These are phyloP conservation scores for Equus przewalskii DNA, from an alignment of 2,113 vertebrate genomes.

Conservation along the genomic window DNA sequence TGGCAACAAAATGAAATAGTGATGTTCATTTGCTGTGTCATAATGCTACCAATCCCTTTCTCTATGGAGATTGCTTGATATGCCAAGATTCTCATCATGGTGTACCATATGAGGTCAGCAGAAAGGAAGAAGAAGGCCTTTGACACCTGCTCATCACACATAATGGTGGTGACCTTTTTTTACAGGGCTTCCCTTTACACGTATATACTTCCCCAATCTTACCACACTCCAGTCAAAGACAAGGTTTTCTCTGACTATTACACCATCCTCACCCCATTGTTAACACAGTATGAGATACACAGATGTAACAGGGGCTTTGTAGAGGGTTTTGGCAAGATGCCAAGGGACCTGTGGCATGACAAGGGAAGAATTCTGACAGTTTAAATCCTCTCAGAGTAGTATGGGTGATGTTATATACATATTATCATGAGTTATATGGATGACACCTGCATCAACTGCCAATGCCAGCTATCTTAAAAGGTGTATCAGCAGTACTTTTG, in stretches of 20 bases:
- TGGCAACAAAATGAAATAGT: constrained; percentile 74
- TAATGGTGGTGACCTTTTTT: constrained; percentile 71
- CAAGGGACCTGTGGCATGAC: neutral
- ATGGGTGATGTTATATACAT: too few relatives aligned
- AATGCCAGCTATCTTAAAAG: neutral
- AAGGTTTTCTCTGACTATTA: constrained; percentile 78
- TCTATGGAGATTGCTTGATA: constrained; percentile 63
- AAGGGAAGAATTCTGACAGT: neutral
- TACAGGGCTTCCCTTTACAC: constrained; percentile 68
- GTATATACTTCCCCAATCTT: constrained; percentile 65
- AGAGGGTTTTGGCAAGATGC: neutral
- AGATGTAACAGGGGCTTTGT: constrained; percentile 63
- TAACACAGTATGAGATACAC: constrained; percentile 77
- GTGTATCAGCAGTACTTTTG: neutral
- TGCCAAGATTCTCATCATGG: neutral
- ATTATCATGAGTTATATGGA: too few relatives aligned
- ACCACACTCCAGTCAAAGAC: constrained; percentile 68
- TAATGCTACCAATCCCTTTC: constrained; percentile 73
- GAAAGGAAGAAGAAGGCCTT: constrained; percentile 71
- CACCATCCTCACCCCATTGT: constrained; percentile 73
- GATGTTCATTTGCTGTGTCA: constrained; percentile 68
- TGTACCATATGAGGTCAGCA: constrained; percentile 49
- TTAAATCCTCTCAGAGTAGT: neutral
- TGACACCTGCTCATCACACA: constrained; percentile 74
- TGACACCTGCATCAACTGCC: neutral